Evolutionary conservation across 1,140 invertebrate species (phyloP).

Genomic region (Hypothenemus hampei): DNA sequence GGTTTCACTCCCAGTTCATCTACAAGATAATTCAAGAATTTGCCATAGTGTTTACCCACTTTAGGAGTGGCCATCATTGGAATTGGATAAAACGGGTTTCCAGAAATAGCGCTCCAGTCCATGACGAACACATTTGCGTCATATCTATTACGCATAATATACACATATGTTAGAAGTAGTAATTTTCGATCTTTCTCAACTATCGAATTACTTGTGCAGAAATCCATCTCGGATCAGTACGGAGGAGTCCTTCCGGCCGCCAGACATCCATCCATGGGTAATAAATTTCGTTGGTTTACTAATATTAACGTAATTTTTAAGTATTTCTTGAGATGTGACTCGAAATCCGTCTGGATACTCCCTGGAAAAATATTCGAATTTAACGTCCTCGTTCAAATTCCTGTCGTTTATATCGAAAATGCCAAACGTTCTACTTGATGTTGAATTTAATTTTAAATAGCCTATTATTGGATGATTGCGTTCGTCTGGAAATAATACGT

Average conservation of each 20-base stretch:
- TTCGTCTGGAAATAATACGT: conserved; percentile 53
- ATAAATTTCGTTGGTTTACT: conserved; percentile 58
- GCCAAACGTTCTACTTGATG: conserved; percentile 1
- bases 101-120: conserved; percentile 57
- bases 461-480: conserved; percentile 47
- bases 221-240: conserved; percentile 49
- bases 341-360: conserved; percentile 18
- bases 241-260: conserved; percentile 43
- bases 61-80: conserved; percentile 58
- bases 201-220: conserved; percentile 38
- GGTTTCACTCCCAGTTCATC: conserved; percentile 48
- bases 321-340: conserved; percentile 8
- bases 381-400: conserved; percentile 35
- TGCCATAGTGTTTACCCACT: conserved; percentile 57
- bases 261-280: conserved; percentile 70
- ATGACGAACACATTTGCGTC: conserved; percentile 63
- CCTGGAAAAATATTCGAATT: conserved; percentile 46
- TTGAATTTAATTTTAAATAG: conserved; percentile 20
- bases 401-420: conserved; percentile 5
- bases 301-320: conserved; percentile 50
- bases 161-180: background rate
- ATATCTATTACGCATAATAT: conserved; percentile 33
- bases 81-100: conserved; percentile 60
- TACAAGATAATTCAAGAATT: conserved; percentile 56
- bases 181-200: background rate